These are phyloP conservation scores for Galemys pyrenaicus DNA, from an alignment of 2,113 vertebrate species.

Conservation along the genomic window DNA sequence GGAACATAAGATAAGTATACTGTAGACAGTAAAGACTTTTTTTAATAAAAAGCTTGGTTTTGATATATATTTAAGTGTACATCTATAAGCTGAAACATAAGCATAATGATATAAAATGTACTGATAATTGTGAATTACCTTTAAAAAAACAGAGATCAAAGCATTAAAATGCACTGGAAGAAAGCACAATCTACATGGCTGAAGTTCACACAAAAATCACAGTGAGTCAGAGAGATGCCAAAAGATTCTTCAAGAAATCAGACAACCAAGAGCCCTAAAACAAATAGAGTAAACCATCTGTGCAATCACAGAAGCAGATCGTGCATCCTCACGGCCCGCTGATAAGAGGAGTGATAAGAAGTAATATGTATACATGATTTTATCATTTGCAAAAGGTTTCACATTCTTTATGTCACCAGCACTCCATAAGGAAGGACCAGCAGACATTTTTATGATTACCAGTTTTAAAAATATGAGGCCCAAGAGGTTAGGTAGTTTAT, in stretches of 20 bases:
- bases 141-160: conserved; percentile 36
- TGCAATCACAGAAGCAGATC: neutral
- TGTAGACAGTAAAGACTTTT: neutral
- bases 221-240: neutral
- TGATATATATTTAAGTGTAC: neutral
- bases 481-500: conserved; percentile 21
- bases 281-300: neutral
- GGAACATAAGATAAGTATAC: neutral
- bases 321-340: neutral
- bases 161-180: neutral
- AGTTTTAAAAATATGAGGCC: neutral
- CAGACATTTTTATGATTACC: neutral
- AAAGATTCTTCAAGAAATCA: neutral
- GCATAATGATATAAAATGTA: neutral
- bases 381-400: neutral
- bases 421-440: neutral
- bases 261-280: neutral
- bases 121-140: neutral
- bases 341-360: neutral
- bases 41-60: conserved; percentile 17
- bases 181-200: neutral
- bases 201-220: conserved; percentile 25
- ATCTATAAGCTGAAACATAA: neutral
- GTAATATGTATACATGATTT: neutral
- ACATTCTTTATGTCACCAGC: neutral